Percentiles rank a stretch among this genome's conserved stretches.
phyloP scores from a whole-genome alignment of 2,797 vertebrate species.

The Argentina silus region DNA sequence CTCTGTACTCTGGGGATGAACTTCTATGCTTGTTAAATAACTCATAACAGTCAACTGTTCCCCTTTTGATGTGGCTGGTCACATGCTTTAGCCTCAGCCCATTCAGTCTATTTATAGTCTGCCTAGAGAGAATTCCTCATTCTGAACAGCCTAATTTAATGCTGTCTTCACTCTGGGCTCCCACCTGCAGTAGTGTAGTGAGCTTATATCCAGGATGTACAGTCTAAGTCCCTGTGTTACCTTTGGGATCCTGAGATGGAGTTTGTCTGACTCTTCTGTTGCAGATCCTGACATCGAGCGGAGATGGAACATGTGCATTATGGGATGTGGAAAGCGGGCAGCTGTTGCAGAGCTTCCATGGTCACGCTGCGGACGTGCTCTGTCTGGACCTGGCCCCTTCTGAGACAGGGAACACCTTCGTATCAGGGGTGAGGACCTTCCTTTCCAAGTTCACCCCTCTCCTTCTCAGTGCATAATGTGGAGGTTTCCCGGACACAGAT shows the following conservation, averaged over 20 bases:
- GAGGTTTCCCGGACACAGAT: background rate
- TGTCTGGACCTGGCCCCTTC: conserved; percentile 96
- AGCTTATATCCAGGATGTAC: background rate
- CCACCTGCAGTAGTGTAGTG: background rate
- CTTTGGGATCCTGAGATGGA: too few species aligned
- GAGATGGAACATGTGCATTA: conserved; percentile 95
- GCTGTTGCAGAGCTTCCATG: conserved; percentile 99
- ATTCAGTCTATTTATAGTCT: conserved; percentile 46
- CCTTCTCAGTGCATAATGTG: too few species aligned
- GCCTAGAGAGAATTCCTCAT: background rate
- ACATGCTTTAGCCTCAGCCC: conserved; percentile 42
- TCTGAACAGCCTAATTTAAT: conserved; percentile 11
- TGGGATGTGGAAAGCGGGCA: conserved; percentile 99
- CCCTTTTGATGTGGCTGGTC: conserved; percentile 42
- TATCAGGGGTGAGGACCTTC: conserved; percentile 89
- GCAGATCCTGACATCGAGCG: conserved; percentile 96
- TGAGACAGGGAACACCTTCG: conserved; percentile 97
- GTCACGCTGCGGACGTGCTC: conserved; percentile 96
- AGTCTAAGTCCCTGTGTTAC: background rate
- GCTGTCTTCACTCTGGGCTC: background rate
- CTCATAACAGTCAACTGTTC: conserved; percentile 42
- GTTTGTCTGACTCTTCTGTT: conserved; percentile 17
- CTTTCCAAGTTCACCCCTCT: too few species aligned
- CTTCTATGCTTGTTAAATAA: conserved; percentile 52
- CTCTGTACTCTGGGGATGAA: conserved; percentile 1